Percentiles rank a stretch among this genome's conserved stretches.
Conservation (phyloP, 2,797 vertebrate genomes). For the Argya squamiceps region DNA sequence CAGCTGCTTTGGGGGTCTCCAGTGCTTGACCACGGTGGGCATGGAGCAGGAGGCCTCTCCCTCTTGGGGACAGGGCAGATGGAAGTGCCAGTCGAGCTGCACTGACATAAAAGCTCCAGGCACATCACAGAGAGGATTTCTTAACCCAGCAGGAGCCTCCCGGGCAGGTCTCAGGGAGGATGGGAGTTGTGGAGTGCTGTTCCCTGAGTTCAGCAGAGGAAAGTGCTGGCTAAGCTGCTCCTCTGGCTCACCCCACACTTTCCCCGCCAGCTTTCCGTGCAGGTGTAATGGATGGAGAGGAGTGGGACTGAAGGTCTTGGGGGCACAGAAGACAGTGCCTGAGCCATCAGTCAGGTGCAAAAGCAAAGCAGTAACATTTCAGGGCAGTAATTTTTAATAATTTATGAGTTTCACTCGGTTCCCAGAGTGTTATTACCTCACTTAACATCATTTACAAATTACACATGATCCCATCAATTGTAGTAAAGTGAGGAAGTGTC, state of each 20-base stretch:
- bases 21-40: fast-evolving
- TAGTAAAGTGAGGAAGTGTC: slow-evolving; percentile 68
- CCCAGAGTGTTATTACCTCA: slow-evolving; percentile 70
- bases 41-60: neutral
- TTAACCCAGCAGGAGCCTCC: neutral
- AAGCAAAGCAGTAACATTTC: slow-evolving; percentile 52
- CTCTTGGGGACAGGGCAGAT: neutral
- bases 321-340: neutral
- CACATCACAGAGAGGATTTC: neutral
- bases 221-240: slow-evolving; percentile 36
- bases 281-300: neutral
- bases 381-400: slow-evolving; percentile 63
- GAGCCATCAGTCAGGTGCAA: slow-evolving; percentile 52
- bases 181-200: neutral
- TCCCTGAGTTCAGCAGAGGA: neutral
- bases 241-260: neutral
- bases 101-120: fast-evolving
- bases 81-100: fast-evolving
- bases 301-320: slow-evolving; percentile 11
- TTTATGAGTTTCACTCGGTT: slow-evolving; percentile 58
- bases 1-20: fast-evolving
- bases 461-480: slow-evolving; percentile 69
- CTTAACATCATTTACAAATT: slow-evolving; percentile 75
- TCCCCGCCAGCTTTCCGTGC: neutral
- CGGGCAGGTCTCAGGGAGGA: neutral